phyloP scores from a whole-genome alignment of 2,113 vertebrate genomes.

The Pogonocichla stellata region DNA sequence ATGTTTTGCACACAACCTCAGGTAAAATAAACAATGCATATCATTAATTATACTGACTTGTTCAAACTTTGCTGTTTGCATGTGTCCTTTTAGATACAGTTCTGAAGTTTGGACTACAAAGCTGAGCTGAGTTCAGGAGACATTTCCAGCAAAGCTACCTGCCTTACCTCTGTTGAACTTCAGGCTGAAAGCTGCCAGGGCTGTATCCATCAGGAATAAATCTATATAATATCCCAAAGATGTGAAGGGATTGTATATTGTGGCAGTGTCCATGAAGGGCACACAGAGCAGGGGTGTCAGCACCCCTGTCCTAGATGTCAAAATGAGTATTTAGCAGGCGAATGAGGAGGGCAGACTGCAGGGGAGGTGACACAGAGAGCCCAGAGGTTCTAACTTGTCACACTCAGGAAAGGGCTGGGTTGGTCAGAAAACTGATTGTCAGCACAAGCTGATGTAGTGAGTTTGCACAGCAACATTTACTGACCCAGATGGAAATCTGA shows the following conservation, averaged over 20 bases:
- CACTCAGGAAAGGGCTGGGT: neutral
- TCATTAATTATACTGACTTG: neutral
- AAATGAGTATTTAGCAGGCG: neutral
- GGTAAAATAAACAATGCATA: neutral
- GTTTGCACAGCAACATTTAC: neutral
- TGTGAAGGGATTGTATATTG: neutral
- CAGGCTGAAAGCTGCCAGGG: neutral
- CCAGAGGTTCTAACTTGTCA: neutral
- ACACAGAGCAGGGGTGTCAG: neutral
- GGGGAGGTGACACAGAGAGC: neutral
- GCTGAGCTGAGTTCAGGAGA: neutral
- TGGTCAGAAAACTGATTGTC: neutral
- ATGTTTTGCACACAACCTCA: neutral
- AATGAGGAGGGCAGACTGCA: neutral
- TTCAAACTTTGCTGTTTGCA: neutral
- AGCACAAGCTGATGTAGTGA: neutral
- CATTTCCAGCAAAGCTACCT: neutral
- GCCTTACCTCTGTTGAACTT: neutral
- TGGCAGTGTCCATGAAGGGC: neutral
- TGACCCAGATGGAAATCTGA: neutral
- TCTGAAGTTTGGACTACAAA: neutral
- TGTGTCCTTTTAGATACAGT: neutral
- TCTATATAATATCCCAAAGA: neutral
- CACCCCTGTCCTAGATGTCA: no score
- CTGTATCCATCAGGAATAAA: neutral